These are phyloP conservation scores for Prunella strophiata DNA, from an alignment of 2,797 vertebrate species.

Conservation along the genomic window DNA sequence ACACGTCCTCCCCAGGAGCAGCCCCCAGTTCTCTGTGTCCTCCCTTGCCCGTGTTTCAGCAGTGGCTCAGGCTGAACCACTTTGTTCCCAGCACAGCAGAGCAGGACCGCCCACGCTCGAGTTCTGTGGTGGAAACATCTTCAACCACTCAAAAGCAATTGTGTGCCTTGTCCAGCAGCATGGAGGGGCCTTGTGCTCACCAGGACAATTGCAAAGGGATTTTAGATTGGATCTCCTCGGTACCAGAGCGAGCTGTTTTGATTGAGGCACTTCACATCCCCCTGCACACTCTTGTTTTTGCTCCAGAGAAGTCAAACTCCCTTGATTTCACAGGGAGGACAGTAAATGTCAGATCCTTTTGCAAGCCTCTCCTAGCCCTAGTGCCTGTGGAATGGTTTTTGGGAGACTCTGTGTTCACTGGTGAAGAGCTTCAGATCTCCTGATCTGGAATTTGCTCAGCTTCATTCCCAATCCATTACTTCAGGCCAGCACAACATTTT, in stretches of 20 bases:
- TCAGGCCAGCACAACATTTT: not conserved
- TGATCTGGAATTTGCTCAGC: not conserved
- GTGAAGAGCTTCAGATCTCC: not conserved
- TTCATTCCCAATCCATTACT: not conserved
- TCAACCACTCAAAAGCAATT: constrained; percentile 11
- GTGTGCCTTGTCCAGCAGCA: not conserved
- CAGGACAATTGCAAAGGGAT: not conserved
- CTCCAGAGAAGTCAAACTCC: not conserved
- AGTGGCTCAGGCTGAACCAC: not conserved
- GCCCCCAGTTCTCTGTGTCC: fast-evolving
- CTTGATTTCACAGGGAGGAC: not conserved
- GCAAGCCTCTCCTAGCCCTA: not conserved
- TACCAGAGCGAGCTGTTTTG: not conserved
- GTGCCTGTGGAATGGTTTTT: not conserved
- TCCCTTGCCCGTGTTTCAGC: not conserved
- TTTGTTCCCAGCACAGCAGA: not conserved
- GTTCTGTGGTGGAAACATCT: constrained; percentile 35
- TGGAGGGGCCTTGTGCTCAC: not conserved
- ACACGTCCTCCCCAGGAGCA: not conserved
- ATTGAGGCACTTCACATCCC: not conserved
- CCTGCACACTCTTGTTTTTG: not conserved
- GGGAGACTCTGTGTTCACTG: not conserved
- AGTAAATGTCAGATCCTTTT: not conserved
- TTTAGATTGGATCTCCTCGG: not conserved
- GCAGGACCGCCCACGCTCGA: not conserved